Conservation (phyloP, 2,888 invertebrate species). For the Nebria salina region DNA sequence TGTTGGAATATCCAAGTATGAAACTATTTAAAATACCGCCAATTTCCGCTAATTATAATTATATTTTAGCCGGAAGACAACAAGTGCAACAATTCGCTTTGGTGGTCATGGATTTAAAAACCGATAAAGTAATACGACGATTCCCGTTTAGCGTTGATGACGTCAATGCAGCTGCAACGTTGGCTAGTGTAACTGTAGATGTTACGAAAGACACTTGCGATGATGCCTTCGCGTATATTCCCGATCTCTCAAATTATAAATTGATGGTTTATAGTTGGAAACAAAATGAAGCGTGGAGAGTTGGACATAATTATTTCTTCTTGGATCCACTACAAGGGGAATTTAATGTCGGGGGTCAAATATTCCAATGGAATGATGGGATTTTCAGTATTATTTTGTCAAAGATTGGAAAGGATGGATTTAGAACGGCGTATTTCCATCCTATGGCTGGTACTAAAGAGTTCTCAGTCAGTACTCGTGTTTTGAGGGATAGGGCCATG, state of each 20-base stretch:
- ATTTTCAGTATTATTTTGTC: conserved; percentile 77
- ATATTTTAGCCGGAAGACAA: conserved; percentile 37
- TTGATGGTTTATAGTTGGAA: conserved; percentile 70
- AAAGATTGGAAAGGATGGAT: conserved; percentile 64
- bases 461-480: conserved; percentile 74
- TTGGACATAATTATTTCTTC: conserved; percentile 76
- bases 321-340: conserved; percentile 77
- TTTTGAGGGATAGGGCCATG: conserved; percentile 67
- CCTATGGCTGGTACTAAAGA: conserved; percentile 78
- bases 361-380: conserved; percentile 84
- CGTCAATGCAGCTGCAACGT: conserved; percentile 63
- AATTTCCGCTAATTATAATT: not conserved
- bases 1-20: conserved; percentile 73
- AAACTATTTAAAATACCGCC: not conserved
- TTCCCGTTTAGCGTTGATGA: conserved; percentile 67
- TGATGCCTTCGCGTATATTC: conserved; percentile 76
- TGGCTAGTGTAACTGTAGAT: conserved; percentile 78
- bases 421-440: conserved; percentile 77
- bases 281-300: conserved; percentile 74
- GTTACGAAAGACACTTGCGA: conserved; percentile 68
- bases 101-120: conserved; percentile 73
- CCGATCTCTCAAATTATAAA: conserved; percentile 72
- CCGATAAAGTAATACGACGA: conserved; percentile 68
- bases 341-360: conserved; percentile 72
- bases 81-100: conserved; percentile 70